Base-by-base conservation (phyloP, 1,140 invertebrate species). In the Octopus bimaculoides region DNA sequence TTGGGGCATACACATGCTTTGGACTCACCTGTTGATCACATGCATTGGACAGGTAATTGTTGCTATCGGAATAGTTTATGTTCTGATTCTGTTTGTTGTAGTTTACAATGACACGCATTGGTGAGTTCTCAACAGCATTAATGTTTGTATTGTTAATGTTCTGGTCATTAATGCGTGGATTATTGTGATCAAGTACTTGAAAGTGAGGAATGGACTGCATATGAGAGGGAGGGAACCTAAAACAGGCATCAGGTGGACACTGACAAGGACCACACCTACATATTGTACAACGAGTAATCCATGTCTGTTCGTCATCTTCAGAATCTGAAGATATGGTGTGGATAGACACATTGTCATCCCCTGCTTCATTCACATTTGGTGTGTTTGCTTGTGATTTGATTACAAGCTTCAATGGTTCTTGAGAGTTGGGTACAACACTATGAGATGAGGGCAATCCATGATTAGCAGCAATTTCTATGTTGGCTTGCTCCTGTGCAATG, bases 261-360 rank as follows among this genome's bases (percentile, higher is more conserved):
- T 75, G 17, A 75, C 74, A 75, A 5, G 26, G 26, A 17, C 52
- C 52, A 53, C 52, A 52, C 52, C 52, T 75, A 75, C 74, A 75
- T 7, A 52, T 53, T 9, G 41, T 75, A 17, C 74, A 75, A 5
- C 74, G 52, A 26, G 74, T 52, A 6, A 75, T 14, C 17, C 26
- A 71, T 14, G 26, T 6, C 12, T 75, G 12, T 17, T 53, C 26
- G n/a, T 12, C 12, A 53, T 75, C 74, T 53, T 75, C 74, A 17
- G 26, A 52, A 75, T 75, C 74, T 20, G 74, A 75, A 75, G 74
- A 75, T 14, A 75, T 52, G 74, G 74, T 75, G 41, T 75, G 26
- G 14, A 75, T 53, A 14, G 74, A 75, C 52, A 75, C 52, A 14
- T 75, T 53, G 52, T 75, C 74, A 75, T 75, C 74, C 17, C 26